Conservation (phyloP, 2,113 vertebrate genomes). For the Malaclemys terrapin region DNA sequence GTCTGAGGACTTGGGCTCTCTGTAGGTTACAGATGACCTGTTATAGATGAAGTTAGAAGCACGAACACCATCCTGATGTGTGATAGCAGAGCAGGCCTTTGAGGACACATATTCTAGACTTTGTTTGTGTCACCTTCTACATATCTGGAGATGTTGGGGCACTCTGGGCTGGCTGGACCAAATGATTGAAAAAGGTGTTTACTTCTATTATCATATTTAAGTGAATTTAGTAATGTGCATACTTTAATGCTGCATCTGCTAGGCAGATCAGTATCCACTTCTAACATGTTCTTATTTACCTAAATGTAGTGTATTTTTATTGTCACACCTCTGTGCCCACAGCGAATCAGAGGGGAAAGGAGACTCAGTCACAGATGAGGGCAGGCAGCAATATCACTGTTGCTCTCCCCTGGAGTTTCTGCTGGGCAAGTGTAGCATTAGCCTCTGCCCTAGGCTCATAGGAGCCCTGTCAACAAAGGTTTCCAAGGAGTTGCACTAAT, state of each 20-base stretch:
- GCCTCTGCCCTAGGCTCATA: neutral
- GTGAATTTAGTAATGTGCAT: neutral
- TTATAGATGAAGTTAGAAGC: neutral
- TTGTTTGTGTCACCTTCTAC: neutral
- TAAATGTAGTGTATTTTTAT: neutral
- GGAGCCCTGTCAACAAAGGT: neutral
- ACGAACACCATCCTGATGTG: rapidly evolving
- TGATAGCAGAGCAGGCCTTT: neutral
- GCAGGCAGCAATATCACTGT: neutral
- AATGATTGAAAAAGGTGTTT: neutral
- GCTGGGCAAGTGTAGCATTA: too few species aligned
- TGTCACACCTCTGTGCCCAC: neutral
- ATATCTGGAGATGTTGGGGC: neutral
- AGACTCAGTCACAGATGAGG: neutral
- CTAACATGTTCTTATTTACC: neutral
- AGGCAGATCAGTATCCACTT: neutral
- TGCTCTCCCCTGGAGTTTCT: too few species aligned
- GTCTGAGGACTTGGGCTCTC: rapidly evolving
- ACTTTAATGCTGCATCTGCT: neutral
- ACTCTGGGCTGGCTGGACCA: neutral
- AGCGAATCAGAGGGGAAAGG: neutral
- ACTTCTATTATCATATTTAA: neutral
- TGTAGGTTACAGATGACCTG: neutral
- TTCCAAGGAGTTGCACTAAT: neutral
- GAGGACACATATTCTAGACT: neutral